Conservation (phyloP, 2,888 invertebrate species). For the Thera obeliscata region DNA sequence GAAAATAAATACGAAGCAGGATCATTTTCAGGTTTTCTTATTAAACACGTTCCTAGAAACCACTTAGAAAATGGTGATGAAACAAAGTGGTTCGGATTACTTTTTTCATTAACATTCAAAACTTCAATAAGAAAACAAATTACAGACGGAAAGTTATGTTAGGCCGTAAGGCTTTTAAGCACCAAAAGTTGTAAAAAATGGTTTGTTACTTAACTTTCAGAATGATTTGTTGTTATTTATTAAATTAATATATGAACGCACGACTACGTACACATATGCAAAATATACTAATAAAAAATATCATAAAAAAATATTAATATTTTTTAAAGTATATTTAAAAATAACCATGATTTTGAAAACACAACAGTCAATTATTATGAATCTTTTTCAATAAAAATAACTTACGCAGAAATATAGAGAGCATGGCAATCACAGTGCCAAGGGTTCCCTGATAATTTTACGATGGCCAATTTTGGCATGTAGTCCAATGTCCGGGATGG, state of each 20-base stretch:
- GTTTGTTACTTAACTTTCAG: not conserved
- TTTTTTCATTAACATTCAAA: conserved; percentile 15
- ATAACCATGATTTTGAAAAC: too few relatives aligned
- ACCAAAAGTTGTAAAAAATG: conserved; percentile 7
- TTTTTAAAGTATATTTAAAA: too few relatives aligned
- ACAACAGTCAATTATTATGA: too few relatives aligned
- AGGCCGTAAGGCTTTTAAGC: not conserved
- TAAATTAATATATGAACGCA: too few relatives aligned
- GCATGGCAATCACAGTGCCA: conserved; percentile 93
- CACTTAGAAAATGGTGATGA: conserved; percentile 8
- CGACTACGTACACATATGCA: too few relatives aligned
- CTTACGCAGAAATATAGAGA: conserved; percentile 89
- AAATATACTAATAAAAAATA: too few relatives aligned
- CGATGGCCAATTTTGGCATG: conserved; percentile 85
- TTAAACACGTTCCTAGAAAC: not conserved
- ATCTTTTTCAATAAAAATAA: not conserved
- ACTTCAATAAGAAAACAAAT: conserved; percentile 10
- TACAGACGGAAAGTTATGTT: not conserved
- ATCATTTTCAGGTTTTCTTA: conserved; percentile 1
- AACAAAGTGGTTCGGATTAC: conserved; percentile 16
- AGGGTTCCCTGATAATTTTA: conserved; percentile 90
- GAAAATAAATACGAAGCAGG: not conserved
- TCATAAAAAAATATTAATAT: too few relatives aligned
- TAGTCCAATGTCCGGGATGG: conserved; percentile 88
- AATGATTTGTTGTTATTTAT: not conserved